Conservation (phyloP, 2,888 invertebrate species). For the Phasia obesa region DNA sequence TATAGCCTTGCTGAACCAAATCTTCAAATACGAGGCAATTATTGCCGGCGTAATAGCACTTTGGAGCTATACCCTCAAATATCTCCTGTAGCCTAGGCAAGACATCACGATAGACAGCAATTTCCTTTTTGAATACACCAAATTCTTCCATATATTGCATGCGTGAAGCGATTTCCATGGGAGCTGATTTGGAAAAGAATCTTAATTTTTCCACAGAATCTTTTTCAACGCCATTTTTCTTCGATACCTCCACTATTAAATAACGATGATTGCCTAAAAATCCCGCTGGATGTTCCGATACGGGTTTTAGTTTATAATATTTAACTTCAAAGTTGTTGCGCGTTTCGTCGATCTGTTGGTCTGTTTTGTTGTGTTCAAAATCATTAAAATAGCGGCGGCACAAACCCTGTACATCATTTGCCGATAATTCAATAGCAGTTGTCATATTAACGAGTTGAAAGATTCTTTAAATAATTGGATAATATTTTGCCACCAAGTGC, state of each 20-base stretch:
- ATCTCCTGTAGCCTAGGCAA: constrained; percentile 80
- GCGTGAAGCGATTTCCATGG: constrained; percentile 83
- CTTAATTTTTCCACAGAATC: constrained; percentile 72
- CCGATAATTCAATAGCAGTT: constrained; percentile 60
- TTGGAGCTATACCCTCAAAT: constrained; percentile 77
- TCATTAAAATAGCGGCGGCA: constrained; percentile 68
- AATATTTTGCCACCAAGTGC: neutral
- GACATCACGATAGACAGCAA: constrained; percentile 82
- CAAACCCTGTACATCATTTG: constrained; percentile 62
- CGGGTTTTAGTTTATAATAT: constrained; percentile 74
- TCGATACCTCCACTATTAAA: constrained; percentile 75
- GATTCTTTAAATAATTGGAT: no score
- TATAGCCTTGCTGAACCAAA: constrained; percentile 78
- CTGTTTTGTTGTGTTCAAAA: neutral
- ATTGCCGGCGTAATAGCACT: constrained; percentile 81
- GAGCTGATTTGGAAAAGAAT: constrained; percentile 86
- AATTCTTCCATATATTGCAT: constrained; percentile 83
- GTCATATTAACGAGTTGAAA: no score
- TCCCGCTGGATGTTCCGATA: constrained; percentile 77
- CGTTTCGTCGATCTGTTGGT: neutral
- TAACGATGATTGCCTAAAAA: constrained; percentile 79
- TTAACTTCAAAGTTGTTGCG: constrained; percentile 71
- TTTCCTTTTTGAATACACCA: constrained; percentile 83
- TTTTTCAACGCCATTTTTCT: constrained; percentile 57
- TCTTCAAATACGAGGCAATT: constrained; percentile 83